Evolutionary conservation across 64 coral and sea anemone genomes (phyloP).

Genomic region (Pachyseris speciosa): DNA sequence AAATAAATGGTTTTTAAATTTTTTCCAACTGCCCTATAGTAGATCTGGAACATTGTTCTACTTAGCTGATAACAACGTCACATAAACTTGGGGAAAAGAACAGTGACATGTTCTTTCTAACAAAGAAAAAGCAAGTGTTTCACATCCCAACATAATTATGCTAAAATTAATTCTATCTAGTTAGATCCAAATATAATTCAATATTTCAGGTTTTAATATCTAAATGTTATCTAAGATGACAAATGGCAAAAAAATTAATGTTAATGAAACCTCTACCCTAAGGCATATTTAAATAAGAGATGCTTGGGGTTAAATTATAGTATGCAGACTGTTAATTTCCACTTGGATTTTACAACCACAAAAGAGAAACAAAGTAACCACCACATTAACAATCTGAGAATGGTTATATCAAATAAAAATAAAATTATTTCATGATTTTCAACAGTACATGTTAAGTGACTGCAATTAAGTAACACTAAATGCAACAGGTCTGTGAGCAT

Average conservation of each 20-base stretch:
- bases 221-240: too few relatives aligned
- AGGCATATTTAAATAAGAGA: not conserved
- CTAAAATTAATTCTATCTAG: too few relatives aligned
- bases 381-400: not conserved
- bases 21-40: too few relatives aligned
- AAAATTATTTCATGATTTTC: not conserved
- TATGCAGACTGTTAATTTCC: not conserved
- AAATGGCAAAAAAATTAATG: not conserved
- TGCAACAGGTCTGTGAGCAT: not conserved
- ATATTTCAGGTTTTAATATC: too few relatives aligned
- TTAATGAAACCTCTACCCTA: not conserved
- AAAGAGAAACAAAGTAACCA: slow-evolving; percentile 1
- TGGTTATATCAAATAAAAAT: not conserved
- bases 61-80: too few relatives aligned
- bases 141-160: too few relatives aligned
- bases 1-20: too few relatives aligned
- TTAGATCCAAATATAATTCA: too few relatives aligned
- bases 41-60: too few relatives aligned
- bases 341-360: not conserved
- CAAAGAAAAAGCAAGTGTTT: too few relatives aligned
- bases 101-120: too few relatives aligned
- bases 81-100: too few relatives aligned
- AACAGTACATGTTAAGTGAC: not conserved
- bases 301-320: not conserved
- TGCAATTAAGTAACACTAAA: not conserved